phyloP scores from a whole-genome alignment of 2,797 vertebrate genomes.

The Aplochiton taeniatus region DNA sequence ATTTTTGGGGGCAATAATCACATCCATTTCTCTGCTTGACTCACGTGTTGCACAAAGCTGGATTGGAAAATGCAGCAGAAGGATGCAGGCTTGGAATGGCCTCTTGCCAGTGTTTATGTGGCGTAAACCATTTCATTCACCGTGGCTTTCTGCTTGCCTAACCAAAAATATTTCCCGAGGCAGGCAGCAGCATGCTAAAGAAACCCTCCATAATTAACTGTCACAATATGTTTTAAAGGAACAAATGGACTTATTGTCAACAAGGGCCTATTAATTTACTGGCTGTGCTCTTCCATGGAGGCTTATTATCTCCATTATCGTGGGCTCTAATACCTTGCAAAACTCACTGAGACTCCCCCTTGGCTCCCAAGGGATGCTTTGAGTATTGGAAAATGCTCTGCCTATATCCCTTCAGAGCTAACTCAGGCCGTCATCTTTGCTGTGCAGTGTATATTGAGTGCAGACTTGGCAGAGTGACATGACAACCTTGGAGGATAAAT shows the following conservation, averaged over 20 bases:
- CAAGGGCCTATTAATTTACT: slow-evolving; percentile 72
- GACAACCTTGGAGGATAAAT: slow-evolving; percentile 63
- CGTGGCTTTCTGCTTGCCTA: slow-evolving; percentile 1
- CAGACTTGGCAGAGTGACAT: slow-evolving; percentile 44
- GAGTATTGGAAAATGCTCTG: not conserved
- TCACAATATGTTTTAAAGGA: slow-evolving; percentile 74
- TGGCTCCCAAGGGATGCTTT: slow-evolving; percentile 31
- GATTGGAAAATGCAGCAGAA: too few relatives aligned
- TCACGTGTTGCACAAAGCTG: too few relatives aligned
- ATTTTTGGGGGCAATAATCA: too few relatives aligned
- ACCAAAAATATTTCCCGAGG: slow-evolving; percentile 55
- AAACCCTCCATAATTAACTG: slow-evolving; percentile 71
- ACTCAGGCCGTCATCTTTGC: not conserved
- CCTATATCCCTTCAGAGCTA: not conserved
- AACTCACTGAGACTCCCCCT: slow-evolving; percentile 38
- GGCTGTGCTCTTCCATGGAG: slow-evolving; percentile 59
- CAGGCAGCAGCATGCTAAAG: slow-evolving; percentile 55
- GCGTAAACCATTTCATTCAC: not conserved
- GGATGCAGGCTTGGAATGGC: too few relatives aligned
- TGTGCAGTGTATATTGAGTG: too few relatives aligned
- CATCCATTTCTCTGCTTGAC: too few relatives aligned
- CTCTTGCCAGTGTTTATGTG: too few relatives aligned
- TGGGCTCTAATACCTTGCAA: slow-evolving; percentile 48
- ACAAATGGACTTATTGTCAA: slow-evolving; percentile 76
- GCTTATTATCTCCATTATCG: slow-evolving; percentile 73